Evolutionary conservation across 2,113 vertebrate species (phyloP).

Genomic region (Galbula dea): DNA sequence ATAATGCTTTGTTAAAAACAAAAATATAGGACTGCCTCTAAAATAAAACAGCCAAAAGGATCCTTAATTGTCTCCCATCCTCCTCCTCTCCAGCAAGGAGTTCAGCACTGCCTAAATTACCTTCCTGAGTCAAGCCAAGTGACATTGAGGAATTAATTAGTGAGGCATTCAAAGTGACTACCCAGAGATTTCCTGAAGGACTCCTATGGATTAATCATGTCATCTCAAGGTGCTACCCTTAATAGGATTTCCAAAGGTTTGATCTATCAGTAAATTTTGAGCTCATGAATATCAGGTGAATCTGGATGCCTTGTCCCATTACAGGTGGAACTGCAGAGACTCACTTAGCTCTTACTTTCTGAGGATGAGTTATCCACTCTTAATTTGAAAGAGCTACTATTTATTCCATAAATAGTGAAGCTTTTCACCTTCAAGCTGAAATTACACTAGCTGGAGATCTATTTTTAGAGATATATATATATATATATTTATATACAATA

Average conservation of each 20-base stretch:
- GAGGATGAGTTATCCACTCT: not conserved
- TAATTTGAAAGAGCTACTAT: not conserved
- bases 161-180: constrained; percentile 38
- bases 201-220: constrained; percentile 54
- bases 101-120: not conserved
- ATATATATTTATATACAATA: too few relatives aligned
- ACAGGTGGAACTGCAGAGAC: not conserved
- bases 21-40: not conserved
- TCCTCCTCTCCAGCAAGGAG: not conserved
- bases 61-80: not conserved
- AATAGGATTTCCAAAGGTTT: constrained; percentile 61
- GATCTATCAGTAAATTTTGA: constrained; percentile 43
- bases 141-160: constrained; percentile 60
- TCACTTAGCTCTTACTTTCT: not conserved
- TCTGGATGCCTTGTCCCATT: not conserved
- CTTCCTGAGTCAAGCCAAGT: not conserved
- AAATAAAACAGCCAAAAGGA: not conserved
- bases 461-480: too few relatives aligned
- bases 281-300: constrained; percentile 8
- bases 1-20: not conserved
- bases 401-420: not conserved
- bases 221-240: constrained; percentile 57
- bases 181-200: constrained; percentile 56
- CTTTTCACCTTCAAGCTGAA: not conserved
- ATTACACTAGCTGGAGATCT: too few relatives aligned